Conservation (phyloP, 2,888 invertebrate genomes). For the Nymphalis polychloros region DNA sequence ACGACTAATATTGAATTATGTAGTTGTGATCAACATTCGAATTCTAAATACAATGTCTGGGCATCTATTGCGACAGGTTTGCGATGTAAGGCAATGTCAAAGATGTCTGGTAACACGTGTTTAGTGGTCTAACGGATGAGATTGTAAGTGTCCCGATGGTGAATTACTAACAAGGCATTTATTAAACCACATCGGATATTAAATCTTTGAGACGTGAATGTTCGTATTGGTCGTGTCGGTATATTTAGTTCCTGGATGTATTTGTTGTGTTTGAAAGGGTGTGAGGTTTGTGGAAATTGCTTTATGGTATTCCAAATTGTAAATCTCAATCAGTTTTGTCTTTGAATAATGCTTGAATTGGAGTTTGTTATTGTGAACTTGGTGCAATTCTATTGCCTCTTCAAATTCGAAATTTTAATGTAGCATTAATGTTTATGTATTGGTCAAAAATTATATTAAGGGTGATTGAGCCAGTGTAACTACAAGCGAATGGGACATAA, state of each 20-base stretch:
- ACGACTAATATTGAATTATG: background rate
- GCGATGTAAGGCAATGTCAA: constrained; percentile 18
- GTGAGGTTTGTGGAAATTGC: constrained; percentile 3
- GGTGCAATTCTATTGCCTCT: too few species aligned
- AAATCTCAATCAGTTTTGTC: background rate
- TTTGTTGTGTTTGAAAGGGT: background rate
- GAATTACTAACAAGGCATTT: constrained; percentile 10
- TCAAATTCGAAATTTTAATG: too few species aligned
- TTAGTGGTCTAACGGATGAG: constrained; percentile 20
- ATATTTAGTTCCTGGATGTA: constrained; percentile 6
- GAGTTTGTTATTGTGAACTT: background rate
- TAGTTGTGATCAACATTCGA: constrained; percentile 3
- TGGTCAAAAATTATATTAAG: too few species aligned
- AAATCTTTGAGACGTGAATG: constrained; percentile 12
- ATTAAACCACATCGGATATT: constrained; percentile 14
- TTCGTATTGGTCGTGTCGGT: constrained; percentile 6
- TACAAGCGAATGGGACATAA: too few species aligned
- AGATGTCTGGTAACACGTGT: constrained; percentile 23
- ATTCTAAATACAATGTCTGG: constrained; percentile 11
- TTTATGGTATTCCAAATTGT: constrained; percentile 2
- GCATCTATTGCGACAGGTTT: constrained; percentile 18
- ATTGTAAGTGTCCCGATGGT: constrained; percentile 8
- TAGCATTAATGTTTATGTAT: too few species aligned
- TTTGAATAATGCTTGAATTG: background rate
- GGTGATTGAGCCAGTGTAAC: too few species aligned